Percentiles rank a stretch among this genome's conserved stretches.
Evolutionary conservation across 2,888 invertebrate genomes (phyloP).

Genomic region (Stenolophus ochropezus): DNA sequence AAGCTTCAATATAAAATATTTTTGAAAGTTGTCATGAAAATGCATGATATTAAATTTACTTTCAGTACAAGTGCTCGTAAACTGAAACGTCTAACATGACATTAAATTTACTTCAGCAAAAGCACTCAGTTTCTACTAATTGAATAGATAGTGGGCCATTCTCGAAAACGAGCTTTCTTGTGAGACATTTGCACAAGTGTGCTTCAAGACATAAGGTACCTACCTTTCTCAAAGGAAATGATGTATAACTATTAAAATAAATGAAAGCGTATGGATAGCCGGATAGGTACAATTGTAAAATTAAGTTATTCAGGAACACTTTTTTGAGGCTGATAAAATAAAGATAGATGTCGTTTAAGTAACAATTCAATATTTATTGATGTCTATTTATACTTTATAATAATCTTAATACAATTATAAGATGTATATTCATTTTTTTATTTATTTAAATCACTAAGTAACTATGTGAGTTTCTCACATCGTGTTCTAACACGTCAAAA

Average conservation of each 20-base stretch:
- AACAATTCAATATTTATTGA: slow-evolving; percentile 59
- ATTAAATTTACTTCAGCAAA: neutral
- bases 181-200: neutral
- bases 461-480: slow-evolving; percentile 42
- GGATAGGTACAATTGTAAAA: neutral
- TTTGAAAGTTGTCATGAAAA: neutral
- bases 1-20: neutral
- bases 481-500: slow-evolving; percentile 47
- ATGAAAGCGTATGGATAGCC: neutral
- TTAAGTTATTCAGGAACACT: neutral
- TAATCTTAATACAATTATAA: slow-evolving; percentile 55
- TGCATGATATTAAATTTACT: neutral
- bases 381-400: slow-evolving; percentile 56
- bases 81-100: neutral
- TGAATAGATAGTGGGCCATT: slow-evolving; percentile 37
- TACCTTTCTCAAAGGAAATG: neutral
- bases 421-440: slow-evolving; percentile 36
- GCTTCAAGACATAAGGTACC: neutral
- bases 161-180: slow-evolving; percentile 8
- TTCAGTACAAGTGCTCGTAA: neutral
- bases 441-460: slow-evolving; percentile 51
- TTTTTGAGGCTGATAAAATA: neutral
- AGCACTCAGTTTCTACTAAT: slow-evolving; percentile 53
- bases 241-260: slow-evolving; percentile 1
- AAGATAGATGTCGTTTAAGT: slow-evolving; percentile 12